These are phyloP conservation scores for Cyprinodon tularosa DNA, from an alignment of 2,113 vertebrate genomes.

Conservation along the genomic window DNA sequence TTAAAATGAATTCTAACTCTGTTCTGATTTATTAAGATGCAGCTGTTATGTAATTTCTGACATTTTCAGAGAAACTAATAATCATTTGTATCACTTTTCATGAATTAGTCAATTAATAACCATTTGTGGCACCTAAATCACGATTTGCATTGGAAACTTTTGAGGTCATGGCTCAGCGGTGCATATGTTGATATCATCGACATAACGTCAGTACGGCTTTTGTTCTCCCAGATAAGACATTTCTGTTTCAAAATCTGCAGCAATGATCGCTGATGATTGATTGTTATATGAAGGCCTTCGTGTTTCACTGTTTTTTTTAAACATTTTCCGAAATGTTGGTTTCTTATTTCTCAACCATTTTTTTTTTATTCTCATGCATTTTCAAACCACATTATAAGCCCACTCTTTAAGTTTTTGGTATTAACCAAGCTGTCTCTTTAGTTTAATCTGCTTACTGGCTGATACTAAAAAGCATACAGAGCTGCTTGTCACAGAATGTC, in stretches of 20 bases:
- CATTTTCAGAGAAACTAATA: not conserved
- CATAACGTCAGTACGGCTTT: not conserved
- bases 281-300: not conserved
- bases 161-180: not conserved
- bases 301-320: not conserved
- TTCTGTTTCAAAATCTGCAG: not conserved
- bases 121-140: not conserved
- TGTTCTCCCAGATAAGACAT: not conserved
- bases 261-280: not conserved
- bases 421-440: not conserved
- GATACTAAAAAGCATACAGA: slow-evolving; percentile 49
- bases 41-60: not conserved
- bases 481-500: slow-evolving; percentile 79
- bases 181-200: not conserved
- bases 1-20: too few relatives aligned
- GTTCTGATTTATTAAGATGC: not conserved
- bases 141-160: not conserved
- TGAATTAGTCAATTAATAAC: not conserved
- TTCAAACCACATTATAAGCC: not conserved
- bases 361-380: not conserved
- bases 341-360: not conserved
- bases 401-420: not conserved
- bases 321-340: not conserved
- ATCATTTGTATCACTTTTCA: not conserved
- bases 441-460: not conserved